phyloP scores from a whole-genome alignment of 2,888 invertebrate species.

The Cheilosia vernalis region DNA sequence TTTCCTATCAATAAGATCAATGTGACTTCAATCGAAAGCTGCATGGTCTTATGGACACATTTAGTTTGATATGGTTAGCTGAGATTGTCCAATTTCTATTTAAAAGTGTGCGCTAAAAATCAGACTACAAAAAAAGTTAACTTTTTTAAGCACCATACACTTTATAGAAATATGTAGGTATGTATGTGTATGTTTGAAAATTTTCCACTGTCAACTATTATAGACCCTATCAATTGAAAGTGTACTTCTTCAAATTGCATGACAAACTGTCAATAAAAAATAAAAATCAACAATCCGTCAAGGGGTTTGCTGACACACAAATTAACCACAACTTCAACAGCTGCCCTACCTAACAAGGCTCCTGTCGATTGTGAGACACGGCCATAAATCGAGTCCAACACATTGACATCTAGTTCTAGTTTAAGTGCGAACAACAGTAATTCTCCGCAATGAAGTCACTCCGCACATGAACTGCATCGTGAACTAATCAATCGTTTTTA shows the following conservation, averaged over 20 bases:
- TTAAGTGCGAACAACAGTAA: neutral
- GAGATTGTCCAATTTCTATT: no score
- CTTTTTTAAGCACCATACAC: no score
- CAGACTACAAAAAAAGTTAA: no score
- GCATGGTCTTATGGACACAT: no score
- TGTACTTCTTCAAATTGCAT: constrained; percentile 20
- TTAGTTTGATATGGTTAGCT: no score
- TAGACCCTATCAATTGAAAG: constrained; percentile 23
- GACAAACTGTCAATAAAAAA: constrained; percentile 22
- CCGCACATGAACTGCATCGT: neutral
- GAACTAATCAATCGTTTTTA: constrained; percentile 4
- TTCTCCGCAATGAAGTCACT: neutral
- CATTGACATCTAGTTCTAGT: neutral
- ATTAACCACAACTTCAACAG: constrained; percentile 14
- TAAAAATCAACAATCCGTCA: constrained; percentile 10
- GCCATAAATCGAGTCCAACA: constrained; percentile 1
- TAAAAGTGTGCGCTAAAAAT: no score
- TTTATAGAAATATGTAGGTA: no score
- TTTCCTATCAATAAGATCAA: no score
- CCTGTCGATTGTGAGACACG: constrained; percentile 1
- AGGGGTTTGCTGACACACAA: constrained; percentile 9
- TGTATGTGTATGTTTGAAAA: neutral
- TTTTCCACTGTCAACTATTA: neutral
- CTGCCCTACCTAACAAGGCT: neutral
- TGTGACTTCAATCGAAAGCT: no score